These are phyloP conservation scores for Diplolepis rosae DNA, from an alignment of 2,888 invertebrate genomes.

Conservation along the genomic window DNA sequence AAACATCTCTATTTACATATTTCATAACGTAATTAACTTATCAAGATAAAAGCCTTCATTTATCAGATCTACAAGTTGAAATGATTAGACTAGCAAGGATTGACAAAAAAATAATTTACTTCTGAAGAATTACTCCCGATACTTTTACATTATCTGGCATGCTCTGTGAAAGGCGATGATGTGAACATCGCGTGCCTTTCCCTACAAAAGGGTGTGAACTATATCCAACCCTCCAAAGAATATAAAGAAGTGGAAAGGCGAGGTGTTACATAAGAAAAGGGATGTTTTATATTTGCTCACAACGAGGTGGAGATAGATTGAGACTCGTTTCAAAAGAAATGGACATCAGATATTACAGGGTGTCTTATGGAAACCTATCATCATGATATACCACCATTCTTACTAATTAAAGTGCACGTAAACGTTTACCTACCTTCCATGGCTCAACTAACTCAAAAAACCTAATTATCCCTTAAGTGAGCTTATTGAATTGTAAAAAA, in stretches of 20 bases:
- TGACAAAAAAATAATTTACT: not conserved
- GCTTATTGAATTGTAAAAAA: not conserved
- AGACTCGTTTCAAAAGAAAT: conserved; percentile 60
- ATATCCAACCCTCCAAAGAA: conserved; percentile 41
- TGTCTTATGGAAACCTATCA: conserved; percentile 10
- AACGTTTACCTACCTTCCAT: conserved; percentile 13
- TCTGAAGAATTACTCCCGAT: not conserved
- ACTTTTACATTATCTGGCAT: conserved; percentile 28
- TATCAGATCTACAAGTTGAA: not conserved
- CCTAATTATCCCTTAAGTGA: not conserved
- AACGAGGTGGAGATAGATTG: conserved; percentile 62
- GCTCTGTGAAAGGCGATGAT: conserved; percentile 62
- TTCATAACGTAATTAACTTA: not conserved
- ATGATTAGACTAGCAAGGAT: not conserved
- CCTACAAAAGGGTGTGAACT: conserved; percentile 49
- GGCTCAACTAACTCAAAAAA: not conserved
- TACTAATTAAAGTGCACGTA: conserved; percentile 20
- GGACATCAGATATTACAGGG: conserved; percentile 49
- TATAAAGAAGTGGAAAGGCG: conserved; percentile 41
- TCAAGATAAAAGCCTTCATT: not conserved
- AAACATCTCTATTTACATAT: not conserved
- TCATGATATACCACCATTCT: conserved; percentile 17
- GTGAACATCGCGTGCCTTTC: conserved; percentile 71
- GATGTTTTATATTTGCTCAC: conserved; percentile 68
- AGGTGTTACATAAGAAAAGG: conserved; percentile 58